Percentiles rank a stretch among this genome's conserved stretches.
phyloP scores from a whole-genome alignment of 1,140 invertebrate species.

The Cotesia chilonis region DNA sequence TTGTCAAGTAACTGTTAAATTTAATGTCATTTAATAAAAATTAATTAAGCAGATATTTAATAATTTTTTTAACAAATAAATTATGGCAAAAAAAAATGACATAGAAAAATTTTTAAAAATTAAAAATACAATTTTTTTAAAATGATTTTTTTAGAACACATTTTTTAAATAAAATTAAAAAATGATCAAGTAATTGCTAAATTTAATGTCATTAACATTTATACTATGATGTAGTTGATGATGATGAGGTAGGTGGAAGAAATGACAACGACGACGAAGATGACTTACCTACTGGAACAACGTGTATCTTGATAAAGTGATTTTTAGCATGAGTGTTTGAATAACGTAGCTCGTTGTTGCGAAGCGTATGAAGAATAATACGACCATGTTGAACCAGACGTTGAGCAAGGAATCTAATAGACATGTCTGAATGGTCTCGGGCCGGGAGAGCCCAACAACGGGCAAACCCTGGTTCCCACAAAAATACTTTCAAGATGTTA shows the following conservation, averaged over 20 bases:
- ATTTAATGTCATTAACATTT: no score
- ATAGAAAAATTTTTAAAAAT: no score
- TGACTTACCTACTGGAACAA: slow-evolving; percentile 66
- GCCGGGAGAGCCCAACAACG: slow-evolving; percentile 54
- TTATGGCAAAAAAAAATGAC: no score
- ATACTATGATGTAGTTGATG: neutral
- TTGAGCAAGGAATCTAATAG: slow-evolving; percentile 64
- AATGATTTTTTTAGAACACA: no score
- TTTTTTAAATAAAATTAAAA: no score
- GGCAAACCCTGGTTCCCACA: slow-evolving; percentile 43
- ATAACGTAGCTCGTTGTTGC: slow-evolving; percentile 61
- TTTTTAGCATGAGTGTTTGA: slow-evolving; percentile 42
- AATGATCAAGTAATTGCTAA: no score
- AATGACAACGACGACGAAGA: slow-evolving; percentile 3
- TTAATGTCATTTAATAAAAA: no score
- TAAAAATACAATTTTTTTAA: no score
- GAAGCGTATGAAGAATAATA: slow-evolving; percentile 61
- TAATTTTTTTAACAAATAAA: no score
- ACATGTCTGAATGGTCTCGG: slow-evolving; percentile 63
- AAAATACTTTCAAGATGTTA: slow-evolving; percentile 34
- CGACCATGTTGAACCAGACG: slow-evolving; percentile 70
- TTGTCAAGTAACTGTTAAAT: no score
- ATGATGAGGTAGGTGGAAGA: slow-evolving; percentile 29
- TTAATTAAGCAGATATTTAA: no score
- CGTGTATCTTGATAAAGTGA: slow-evolving; percentile 64